A percentile compares a stretch with the other conserved stretches of the same genome.
Evolutionary conservation across 2,113 vertebrate species (phyloP).

Genomic region (Procavia capensis): DNA sequence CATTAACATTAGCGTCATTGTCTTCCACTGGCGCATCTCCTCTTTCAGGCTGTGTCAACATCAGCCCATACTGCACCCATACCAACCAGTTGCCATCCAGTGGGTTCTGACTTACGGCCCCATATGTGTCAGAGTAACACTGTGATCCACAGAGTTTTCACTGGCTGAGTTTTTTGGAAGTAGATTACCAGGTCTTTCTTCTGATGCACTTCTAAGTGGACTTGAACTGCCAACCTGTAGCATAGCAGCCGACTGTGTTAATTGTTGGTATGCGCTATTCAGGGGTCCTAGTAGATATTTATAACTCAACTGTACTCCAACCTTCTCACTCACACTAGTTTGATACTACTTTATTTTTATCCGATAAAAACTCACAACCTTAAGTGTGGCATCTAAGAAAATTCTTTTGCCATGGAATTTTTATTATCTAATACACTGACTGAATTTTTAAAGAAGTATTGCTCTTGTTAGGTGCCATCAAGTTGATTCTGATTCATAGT

Average conservation of each 20-base stretch:
- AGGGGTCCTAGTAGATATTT: background rate
- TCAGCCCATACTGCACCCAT: background rate
- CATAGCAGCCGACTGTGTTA: background rate
- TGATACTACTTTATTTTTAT: background rate
- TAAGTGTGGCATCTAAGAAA: background rate
- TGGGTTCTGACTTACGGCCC: background rate
- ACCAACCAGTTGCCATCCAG: background rate
- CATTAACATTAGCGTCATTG: background rate
- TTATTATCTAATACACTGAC: background rate
- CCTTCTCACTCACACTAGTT: background rate
- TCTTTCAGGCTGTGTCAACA: background rate
- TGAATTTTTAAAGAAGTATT: conserved; percentile 5
- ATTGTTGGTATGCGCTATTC: too few relatives aligned
- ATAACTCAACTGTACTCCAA: background rate
- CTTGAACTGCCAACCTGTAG: background rate
- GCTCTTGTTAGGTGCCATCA: too few relatives aligned
- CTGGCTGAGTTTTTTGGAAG: background rate
- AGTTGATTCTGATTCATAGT: too few relatives aligned
- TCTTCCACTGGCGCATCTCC: too few relatives aligned
- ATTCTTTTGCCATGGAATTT: background rate
- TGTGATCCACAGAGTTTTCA: background rate
- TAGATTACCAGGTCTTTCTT: background rate
- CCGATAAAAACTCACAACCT: conserved; percentile 30
- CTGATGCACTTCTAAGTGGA: background rate
- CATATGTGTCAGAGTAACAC: background rate